Evolutionary conservation across 2,113 vertebrate genomes (phyloP), one percentile per base, ranked within the genome.

Genomic region (Coreoperca whiteheadi): DNA sequence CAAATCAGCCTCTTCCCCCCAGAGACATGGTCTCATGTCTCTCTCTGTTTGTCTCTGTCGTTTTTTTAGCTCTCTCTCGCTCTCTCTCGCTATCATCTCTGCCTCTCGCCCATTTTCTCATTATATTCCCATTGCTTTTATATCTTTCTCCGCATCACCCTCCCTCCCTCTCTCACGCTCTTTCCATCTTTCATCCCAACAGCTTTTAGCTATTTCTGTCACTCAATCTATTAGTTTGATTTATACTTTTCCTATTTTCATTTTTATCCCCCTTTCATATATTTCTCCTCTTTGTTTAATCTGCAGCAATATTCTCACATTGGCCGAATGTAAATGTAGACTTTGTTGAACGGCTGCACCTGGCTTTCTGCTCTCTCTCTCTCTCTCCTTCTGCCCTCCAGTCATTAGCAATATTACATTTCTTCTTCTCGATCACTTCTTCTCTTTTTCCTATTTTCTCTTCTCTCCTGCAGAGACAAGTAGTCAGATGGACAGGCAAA

Each of bases 1-100:
- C 72, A 84, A 93, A 91, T 93, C 88, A 87, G 80, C 90, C 88
- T 67, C 74, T 39, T 32, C 64, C 79, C 60, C 72, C 63, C 66
- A 48, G 85, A 86, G 91, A 90, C 77, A 15, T 72, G 71, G 77
- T 88, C 77, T 80, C 43, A 11, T 73, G 56, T 82, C 37, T 57
- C 80, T 74, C 78, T 77, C 61, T 4, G 28, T 70, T 79, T 67
- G 28, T 74, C 56, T 66, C 54, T 16, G 6, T 78, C 25, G 5
- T 53, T 51, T 39, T 84, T 76, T 86, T 39, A 41, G 48, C 28
- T 56, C 14, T n/a, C n/a, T n/a, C 56, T 54, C 46, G 20, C 6
- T 60, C 66, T 51, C 59, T 54, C 41, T 48, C 16, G 1, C 39
- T 41, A 77, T 77, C 48, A 61, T 74, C 59, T 60, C 67, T 39